A percentile compares a stretch with the other conserved stretches of the same genome.
These are phyloP conservation scores for Lophotriccus pileatus DNA, from an alignment of 2,797 vertebrate genomes.

Conservation along the genomic window DNA sequence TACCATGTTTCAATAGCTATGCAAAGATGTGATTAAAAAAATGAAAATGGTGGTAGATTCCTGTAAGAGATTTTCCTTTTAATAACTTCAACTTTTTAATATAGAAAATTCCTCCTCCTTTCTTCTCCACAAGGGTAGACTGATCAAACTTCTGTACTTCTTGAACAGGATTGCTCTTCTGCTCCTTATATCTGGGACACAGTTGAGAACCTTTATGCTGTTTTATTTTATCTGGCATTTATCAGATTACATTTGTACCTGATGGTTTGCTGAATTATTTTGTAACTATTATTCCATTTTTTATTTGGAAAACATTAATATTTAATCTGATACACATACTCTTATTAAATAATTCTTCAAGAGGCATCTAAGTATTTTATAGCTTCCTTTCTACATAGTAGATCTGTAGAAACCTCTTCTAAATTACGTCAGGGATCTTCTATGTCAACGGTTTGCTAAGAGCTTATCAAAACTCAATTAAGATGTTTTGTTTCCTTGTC, in stretches of 20 bases:
- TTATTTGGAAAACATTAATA: not conserved
- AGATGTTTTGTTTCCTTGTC: not conserved
- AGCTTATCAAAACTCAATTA: not conserved
- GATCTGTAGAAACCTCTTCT: not conserved
- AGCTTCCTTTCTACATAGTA: not conserved
- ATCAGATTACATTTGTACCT: not conserved
- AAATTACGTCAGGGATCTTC: not conserved
- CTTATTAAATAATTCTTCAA: not conserved
- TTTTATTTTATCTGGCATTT: not conserved
- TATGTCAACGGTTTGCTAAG: not conserved
- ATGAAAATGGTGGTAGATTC: not conserved
- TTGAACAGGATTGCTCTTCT: not conserved
- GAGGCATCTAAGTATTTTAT: not conserved
- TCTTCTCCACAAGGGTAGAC: not conserved
- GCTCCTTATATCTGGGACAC: not conserved
- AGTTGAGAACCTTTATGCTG: not conserved
- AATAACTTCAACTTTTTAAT: not conserved
- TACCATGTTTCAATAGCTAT: not conserved
- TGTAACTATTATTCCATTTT: not conserved
- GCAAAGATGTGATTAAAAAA: not conserved
- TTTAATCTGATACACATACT: not conserved
- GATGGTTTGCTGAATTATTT: not conserved
- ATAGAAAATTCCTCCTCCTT: not conserved
- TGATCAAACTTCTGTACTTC: not conserved
- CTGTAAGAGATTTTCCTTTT: not conserved